Conservation (phyloP, 2,797 vertebrate genomes). For the Enteromius thamalakanensis region DNA sequence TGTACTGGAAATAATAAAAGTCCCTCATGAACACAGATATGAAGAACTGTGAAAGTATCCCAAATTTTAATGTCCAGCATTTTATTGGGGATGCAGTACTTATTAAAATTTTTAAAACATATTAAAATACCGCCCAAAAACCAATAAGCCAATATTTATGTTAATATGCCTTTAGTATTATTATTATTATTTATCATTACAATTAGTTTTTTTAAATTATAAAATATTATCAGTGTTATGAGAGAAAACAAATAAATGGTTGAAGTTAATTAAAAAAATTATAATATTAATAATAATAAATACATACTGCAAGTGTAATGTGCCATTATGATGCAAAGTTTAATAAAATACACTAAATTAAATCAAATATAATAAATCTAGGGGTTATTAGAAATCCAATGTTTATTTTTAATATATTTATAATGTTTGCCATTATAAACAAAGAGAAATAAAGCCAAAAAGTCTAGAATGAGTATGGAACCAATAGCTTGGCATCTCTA, state of each 20-base stretch:
- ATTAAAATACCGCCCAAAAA: too few relatives aligned
- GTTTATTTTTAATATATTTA: not conserved
- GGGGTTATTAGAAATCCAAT: not conserved
- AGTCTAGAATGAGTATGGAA: not conserved
- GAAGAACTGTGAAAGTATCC: not conserved
- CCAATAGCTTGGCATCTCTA: not conserved
- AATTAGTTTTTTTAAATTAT: not conserved
- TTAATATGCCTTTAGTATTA: not conserved
- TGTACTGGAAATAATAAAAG: slow-evolving; percentile 67
- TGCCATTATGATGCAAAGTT: not conserved
- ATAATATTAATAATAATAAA: not conserved
- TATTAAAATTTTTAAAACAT: not conserved
- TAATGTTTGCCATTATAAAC: too few relatives aligned
- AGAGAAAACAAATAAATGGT: not conserved
- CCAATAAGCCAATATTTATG: not conserved
- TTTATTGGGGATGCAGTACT: not conserved
- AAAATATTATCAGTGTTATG: not conserved
- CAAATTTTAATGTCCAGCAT: not conserved
- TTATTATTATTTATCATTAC: not conserved
- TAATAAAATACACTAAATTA: too few relatives aligned
- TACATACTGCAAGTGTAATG: not conserved
- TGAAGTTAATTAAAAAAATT: not conserved
- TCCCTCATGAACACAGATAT: not conserved
- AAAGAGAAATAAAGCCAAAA: not conserved
- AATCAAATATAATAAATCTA: too few relatives aligned